A percentile compares a stretch with the other conserved stretches of the same genome.
phyloP scores from a whole-genome alignment of 2,888 invertebrate species.

The Pristionchus japonicus region DNA sequence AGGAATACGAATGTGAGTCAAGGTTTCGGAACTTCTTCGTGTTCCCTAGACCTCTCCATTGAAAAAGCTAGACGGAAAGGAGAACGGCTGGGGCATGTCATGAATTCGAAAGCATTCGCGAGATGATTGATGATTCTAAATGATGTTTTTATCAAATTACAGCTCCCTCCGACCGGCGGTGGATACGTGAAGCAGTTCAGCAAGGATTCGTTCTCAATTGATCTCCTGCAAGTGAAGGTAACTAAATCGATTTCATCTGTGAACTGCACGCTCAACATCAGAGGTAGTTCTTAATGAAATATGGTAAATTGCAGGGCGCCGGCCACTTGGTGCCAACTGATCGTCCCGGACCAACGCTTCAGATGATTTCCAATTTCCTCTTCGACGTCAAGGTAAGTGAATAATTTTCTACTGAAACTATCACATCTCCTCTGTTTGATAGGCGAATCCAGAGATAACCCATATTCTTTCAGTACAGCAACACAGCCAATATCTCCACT shows the following conservation, averaged over 20 bases:
- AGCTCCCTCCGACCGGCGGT: not conserved
- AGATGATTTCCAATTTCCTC: slow-evolving; percentile 68
- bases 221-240: slow-evolving; percentile 34
- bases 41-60: too few relatives aligned
- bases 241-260: not conserved
- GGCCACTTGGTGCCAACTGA: slow-evolving; percentile 66
- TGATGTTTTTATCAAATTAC: too few relatives aligned
- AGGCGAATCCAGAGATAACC: not conserved
- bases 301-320: slow-evolving; percentile 52
- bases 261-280: not conserved
- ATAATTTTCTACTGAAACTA: not conserved
- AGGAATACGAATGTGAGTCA: slow-evolving; percentile 50
- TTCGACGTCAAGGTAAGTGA: not conserved
- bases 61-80: too few relatives aligned
- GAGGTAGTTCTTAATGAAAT: not conserved
- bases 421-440: not conserved
- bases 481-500: not conserved
- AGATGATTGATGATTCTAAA: too few relatives aligned
- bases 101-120: too few relatives aligned
- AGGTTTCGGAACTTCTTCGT: too few relatives aligned
- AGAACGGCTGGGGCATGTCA: too few relatives aligned
- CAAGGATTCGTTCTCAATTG: not conserved
- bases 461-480: not conserved
- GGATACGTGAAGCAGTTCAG: slow-evolving; percentile 32
- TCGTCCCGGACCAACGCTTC: slow-evolving; percentile 68